These are phyloP conservation scores for Pimpla rufipes DNA, from an alignment of 2,888 invertebrate species.

Conservation along the genomic window DNA sequence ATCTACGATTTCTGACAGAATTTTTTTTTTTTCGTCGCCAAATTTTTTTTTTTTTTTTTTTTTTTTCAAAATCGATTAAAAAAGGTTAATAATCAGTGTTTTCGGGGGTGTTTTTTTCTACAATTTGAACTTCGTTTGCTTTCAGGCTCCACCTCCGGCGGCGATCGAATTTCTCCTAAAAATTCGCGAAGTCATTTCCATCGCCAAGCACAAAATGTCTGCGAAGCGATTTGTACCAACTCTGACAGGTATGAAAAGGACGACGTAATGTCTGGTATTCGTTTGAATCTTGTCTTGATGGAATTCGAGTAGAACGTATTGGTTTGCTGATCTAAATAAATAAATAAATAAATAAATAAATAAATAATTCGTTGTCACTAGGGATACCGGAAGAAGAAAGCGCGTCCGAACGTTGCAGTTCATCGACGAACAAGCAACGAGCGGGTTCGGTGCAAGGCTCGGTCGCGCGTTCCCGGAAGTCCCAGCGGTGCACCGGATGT, in stretches of 20 bases:
- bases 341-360: background rate
- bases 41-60: too few species aligned
- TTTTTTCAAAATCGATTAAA: too few species aligned
- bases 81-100: too few species aligned
- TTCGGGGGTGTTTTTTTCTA: background rate
- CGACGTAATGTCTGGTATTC: background rate
- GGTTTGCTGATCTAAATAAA: too few species aligned
- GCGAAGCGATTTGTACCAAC: slow-evolving; percentile 93
- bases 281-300: background rate
- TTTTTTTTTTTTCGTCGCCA: too few species aligned
- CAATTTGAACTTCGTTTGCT: slow-evolving; percentile 70
- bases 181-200: slow-evolving; percentile 95
- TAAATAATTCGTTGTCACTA: slow-evolving; percentile 47
- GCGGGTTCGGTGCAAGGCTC: slow-evolving; percentile 74
- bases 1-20: too few species aligned
- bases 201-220: slow-evolving; percentile 95
- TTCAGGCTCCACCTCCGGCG: slow-evolving; percentile 95
- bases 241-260: slow-evolving; percentile 86
- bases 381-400: slow-evolving; percentile 93
- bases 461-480: slow-evolving; percentile 83
- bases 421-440: slow-evolving; percentile 73
- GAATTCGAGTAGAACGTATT: background rate
- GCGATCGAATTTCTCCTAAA: slow-evolving; percentile 95
- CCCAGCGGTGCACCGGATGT: slow-evolving; percentile 88
- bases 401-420: slow-evolving; percentile 78